Percentiles rank a stretch among this genome's conserved stretches.
Conservation (phyloP, 2,797 vertebrate species). For the Dicrostonyx torquatus region DNA sequence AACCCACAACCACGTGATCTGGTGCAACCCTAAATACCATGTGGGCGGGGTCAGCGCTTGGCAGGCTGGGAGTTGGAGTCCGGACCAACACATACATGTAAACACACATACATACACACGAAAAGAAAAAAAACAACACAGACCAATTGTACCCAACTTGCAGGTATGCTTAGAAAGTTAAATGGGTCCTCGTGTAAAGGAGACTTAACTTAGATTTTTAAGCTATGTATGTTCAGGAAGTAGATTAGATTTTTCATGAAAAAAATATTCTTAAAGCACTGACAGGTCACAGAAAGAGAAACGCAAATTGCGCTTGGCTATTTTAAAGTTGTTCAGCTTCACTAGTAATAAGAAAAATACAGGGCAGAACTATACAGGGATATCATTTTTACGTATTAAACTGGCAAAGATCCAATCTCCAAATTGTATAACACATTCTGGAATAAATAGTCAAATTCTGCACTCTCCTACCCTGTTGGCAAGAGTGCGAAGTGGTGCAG, state of each 20-base stretch:
- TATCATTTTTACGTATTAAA: slow-evolving; percentile 52
- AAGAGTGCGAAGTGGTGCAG: background rate
- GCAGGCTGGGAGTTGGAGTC: no score
- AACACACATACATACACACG: background rate
- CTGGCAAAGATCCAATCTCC: slow-evolving; percentile 46
- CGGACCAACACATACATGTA: no score
- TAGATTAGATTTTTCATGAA: background rate
- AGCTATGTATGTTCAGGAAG: background rate
- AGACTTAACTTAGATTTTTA: background rate
- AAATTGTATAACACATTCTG: slow-evolving; percentile 30
- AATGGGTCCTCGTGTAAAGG: background rate
- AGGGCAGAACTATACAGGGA: background rate
- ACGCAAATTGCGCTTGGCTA: background rate
- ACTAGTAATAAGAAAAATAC: slow-evolving; percentile 45
- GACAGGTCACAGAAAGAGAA: slow-evolving; percentile 50
- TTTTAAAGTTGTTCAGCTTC: slow-evolving; percentile 51
- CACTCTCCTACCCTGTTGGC: background rate
- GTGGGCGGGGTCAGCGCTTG: no score
- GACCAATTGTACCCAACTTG: background rate
- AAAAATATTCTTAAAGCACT: slow-evolving; percentile 19
- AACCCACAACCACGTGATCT: no score
- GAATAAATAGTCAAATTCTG: slow-evolving; percentile 27
- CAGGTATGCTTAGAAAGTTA: background rate
- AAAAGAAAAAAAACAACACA: background rate
- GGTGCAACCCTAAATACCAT: no score